Evolutionary conservation across 2,888 invertebrate genomes (phyloP), one percentile per base, ranked within the genome.

Genomic region (Unio delphinus): DNA sequence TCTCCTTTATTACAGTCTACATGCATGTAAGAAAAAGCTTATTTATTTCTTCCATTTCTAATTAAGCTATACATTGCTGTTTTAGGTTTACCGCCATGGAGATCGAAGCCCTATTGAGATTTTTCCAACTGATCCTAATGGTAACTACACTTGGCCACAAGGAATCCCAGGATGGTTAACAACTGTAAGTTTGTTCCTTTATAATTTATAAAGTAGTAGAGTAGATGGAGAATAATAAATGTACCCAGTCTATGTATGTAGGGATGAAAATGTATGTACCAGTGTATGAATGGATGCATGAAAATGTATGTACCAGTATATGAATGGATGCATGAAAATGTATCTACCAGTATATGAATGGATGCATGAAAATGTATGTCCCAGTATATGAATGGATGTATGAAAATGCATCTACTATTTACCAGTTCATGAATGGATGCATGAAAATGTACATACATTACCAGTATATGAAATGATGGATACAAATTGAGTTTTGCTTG

Each of bases 41-140:
- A 3, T 45, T 45, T 11, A 11, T 45, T 45, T 3, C 45, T 45
- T 45, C 5, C 30, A 4, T 7, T 45, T 15, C 45, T 45, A 45
- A 45, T 45, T 45, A 45, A 45, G 45, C 8, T 45, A 15, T 45
- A 45, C 8, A 15, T 45, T 45, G 45, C 45, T 64, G 55, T 72
- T 70, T 30, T 61, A 83, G 83, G 76, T 83, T 0, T 83, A 74
- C 72, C 76, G 83, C 20, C 83, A 83, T 81, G 83, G 83, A 56
- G 83, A 83, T 65, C 68, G 83, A 34, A 76, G 80, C 28, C 83
- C 83, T 15, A 74, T 80, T n/a, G 67, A 34, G 5, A 74, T 79
- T 23, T 83, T 74, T 66, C 80, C 80, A 11, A 80, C 68, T 34
- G 80, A 83, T 65, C 61, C 67, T 8, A 75, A 83, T 61, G 56